Base-by-base conservation (phyloP, 23 tunicate genomes). In the Halocynthia roretzi region DNA sequence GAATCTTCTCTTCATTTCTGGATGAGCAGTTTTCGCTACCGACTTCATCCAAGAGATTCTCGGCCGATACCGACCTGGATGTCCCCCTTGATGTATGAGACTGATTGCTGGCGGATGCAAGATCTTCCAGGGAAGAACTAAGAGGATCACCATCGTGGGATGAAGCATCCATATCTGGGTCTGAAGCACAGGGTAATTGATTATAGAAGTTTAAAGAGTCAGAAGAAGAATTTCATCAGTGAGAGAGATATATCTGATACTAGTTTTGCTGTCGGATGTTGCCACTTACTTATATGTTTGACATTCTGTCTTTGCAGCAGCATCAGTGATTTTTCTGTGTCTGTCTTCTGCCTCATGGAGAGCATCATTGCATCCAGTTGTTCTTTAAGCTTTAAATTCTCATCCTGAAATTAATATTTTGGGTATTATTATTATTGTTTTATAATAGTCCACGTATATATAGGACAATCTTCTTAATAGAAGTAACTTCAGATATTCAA, bases 291-390 rank as follows among this genome's bases (percentile, higher is more conserved):
- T 58, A 17, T 58, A 58, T 58, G 44, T 31, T 31, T 31, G 44
- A 31, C 44, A 31, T 67, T 67, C 5, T 44, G 44, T 22, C 78
- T 54, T 54, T 54, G 78, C 6, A 74, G 56, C 56, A 74, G 78
- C 78, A 82, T 21, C 8, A 82, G 31, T 53, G 83, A 78, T 71
- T 85, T 85, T 8, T 85, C 83, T 14, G 68, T 65, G 66, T 85
- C 90, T 19, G 78, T 74, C 67, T 85, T 85, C 51, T 80, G 75
- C 51, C 69, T 80, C 81, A 85, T 80, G 53, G 90, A 68, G 22
- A 76, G 68, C 82, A 87, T 81, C 93, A 87, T 87, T 17, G 78
- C 81, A 54, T 87, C 93, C 15, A 87, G 74, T 52, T 81, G 93
- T 50, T 87, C 85, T 8, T 81, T 77, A 5, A 87, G 61, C 65